Conservation (phyloP, 53 echinoderm and acorn worm genomes). For the Paelopatides confundens region DNA sequence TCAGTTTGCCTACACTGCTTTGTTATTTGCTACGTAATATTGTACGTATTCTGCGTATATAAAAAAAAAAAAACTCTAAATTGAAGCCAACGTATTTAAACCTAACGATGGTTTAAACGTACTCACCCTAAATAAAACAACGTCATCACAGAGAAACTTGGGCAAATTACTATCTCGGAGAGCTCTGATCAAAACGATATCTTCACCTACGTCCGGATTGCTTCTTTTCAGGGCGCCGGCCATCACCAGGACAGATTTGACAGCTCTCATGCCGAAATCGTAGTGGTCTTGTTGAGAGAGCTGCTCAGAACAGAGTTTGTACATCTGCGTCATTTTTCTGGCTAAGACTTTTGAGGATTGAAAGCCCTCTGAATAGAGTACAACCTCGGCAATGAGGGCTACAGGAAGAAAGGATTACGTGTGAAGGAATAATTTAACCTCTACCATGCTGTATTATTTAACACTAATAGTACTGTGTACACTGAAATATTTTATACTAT, state of each 20-base stretch:
- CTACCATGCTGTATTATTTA: too few relatives aligned
- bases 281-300: conserved; percentile 99
- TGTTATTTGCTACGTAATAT: too few relatives aligned
- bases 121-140: conserved; percentile 87
- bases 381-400: conserved; percentile 98
- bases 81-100: too few relatives aligned
- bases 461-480: neutral
- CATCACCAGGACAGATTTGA: conserved; percentile 98
- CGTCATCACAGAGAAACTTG: conserved; percentile 96
- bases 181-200: conserved; percentile 97
- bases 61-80: too few relatives aligned
- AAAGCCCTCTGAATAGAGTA: conserved; percentile 95
- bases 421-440: too few relatives aligned
- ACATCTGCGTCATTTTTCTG: conserved; percentile 99
- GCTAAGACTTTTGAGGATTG: conserved; percentile 91
- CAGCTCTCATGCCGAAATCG: conserved; percentile 99
- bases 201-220: conserved; percentile 95
- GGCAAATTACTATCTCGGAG: conserved; percentile 97
- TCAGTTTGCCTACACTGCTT: too few relatives aligned
- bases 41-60: too few relatives aligned
- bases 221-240: conserved; percentile 96
- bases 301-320: conserved; percentile 99
- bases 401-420: neutral
- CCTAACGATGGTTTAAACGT: too few relatives aligned
- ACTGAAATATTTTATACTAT: neutral